phyloP scores from a whole-genome alignment of 2,797 vertebrate species.

The Enoplosus armatus region DNA sequence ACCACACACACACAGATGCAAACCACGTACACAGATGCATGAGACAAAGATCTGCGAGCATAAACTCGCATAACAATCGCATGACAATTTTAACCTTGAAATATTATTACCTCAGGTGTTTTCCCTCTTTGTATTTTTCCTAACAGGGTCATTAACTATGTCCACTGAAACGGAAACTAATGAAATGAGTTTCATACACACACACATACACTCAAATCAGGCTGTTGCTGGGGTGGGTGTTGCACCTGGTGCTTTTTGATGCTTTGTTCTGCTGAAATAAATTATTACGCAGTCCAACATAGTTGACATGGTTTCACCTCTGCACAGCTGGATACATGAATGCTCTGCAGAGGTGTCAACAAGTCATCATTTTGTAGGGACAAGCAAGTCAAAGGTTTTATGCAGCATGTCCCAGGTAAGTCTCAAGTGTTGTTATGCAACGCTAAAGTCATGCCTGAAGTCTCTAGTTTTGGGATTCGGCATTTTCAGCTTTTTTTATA shows the following conservation, averaged over 20 bases:
- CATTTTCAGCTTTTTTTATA: not conserved
- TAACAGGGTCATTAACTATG: not conserved
- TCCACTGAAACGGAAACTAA: not conserved
- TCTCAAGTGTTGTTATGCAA: constrained; percentile 23
- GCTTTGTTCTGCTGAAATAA: constrained; percentile 49
- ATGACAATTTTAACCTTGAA: no score
- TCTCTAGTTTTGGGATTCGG: not conserved
- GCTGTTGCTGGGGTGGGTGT: constrained; percentile 12
- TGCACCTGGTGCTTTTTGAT: constrained; percentile 41
- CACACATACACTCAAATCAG: constrained; percentile 1
- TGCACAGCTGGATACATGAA: constrained; percentile 69
- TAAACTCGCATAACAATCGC: no score
- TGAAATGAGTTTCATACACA: not conserved
- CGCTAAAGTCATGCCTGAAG: constrained; percentile 18
- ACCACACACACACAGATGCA: constrained; percentile 27
- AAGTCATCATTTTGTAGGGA: constrained; percentile 70
- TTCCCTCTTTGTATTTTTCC: not conserved
- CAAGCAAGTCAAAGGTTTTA: constrained; percentile 54
- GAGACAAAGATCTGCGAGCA: not conserved
- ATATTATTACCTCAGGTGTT: not conserved
- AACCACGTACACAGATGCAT: not conserved
- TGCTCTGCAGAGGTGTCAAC: constrained; percentile 73
- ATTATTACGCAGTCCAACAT: constrained; percentile 32
- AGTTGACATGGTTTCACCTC: constrained; percentile 71
- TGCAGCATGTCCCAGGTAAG: constrained; percentile 43